A percentile compares a stretch with the other conserved stretches of the same genome.
Evolutionary conservation across 2,113 vertebrate species (phyloP).

Genomic region (Orientallactaga bullata): DNA sequence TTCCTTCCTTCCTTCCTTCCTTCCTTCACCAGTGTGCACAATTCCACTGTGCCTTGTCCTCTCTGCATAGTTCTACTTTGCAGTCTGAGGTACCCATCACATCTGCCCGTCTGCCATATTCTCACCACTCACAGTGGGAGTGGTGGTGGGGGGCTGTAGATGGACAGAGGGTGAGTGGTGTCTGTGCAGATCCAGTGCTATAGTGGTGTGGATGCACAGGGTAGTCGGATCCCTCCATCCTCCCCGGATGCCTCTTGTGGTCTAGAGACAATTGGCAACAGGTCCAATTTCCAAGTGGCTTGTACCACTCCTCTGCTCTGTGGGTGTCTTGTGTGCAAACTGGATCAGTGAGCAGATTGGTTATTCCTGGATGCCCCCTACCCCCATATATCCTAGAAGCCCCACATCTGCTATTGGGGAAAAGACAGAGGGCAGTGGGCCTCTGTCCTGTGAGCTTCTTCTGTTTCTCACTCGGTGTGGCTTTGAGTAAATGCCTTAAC

Average conservation of each 20-base stretch:
- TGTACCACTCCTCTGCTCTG: background rate
- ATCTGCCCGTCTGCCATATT: background rate
- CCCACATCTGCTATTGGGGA: no score
- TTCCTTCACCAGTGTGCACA: background rate
- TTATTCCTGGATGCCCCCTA: no score
- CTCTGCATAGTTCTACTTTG: background rate
- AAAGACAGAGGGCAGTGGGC: background rate
- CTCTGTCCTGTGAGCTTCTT: no score
- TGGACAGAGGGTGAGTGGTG: background rate
- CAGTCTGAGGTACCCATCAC: no score
- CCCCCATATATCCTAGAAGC: background rate
- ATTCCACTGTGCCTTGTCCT: background rate
- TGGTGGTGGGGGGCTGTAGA: background rate
- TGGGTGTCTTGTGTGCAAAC: background rate
- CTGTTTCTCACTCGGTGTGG: background rate
- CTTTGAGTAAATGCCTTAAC: background rate
- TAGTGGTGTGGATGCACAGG: background rate
- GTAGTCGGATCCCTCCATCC: no score
- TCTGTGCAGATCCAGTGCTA: background rate
- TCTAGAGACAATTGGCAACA: background rate
- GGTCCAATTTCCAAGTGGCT: background rate
- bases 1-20: no score
- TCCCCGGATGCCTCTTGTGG: background rate
- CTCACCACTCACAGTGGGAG: rapidly evolving
- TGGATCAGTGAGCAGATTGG: background rate